phyloP scores from a whole-genome alignment of 2,797 vertebrate species.

The Heterohyrax brucei region DNA sequence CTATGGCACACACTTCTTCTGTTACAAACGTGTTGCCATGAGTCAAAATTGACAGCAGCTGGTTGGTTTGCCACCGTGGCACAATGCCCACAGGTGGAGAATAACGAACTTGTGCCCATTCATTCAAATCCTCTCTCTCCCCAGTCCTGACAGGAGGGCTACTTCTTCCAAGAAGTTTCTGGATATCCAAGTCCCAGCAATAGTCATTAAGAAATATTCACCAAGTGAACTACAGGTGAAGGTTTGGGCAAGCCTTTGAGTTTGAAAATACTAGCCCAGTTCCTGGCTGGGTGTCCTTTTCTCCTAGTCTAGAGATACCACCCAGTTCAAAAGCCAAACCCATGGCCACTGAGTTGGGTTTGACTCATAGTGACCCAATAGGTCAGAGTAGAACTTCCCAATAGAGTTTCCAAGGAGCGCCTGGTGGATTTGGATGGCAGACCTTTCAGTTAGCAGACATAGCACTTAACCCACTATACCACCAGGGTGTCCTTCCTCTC shows the following conservation, averaged over 20 bases:
- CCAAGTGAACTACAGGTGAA: not conserved
- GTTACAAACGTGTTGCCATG: not conserved
- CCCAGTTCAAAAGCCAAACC: too few species aligned
- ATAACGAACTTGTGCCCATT: not conserved
- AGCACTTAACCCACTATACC: too few species aligned
- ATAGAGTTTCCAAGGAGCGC: too few species aligned
- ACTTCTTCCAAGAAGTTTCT: not conserved
- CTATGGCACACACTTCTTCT: not conserved
- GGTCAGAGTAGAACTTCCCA: too few species aligned
- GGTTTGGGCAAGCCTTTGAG: not conserved
- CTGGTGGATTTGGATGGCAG: too few species aligned
- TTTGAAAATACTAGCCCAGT: not conserved
- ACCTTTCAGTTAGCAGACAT: too few species aligned
- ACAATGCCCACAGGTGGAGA: not conserved
- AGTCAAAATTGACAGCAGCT: too few species aligned
- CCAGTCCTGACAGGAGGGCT: not conserved
- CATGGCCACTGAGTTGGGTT: too few species aligned
- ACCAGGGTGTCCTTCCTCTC: too few species aligned
- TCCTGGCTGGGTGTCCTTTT: not conserved
- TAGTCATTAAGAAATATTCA: slow-evolving; percentile 25
- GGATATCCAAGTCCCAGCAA: not conserved
- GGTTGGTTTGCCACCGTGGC: not conserved
- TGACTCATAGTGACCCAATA: too few species aligned
- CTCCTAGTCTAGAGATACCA: not conserved
- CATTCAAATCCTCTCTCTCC: not conserved